Conservation (phyloP, 2,888 invertebrate genomes). For the Drosophila formosana region DNA sequence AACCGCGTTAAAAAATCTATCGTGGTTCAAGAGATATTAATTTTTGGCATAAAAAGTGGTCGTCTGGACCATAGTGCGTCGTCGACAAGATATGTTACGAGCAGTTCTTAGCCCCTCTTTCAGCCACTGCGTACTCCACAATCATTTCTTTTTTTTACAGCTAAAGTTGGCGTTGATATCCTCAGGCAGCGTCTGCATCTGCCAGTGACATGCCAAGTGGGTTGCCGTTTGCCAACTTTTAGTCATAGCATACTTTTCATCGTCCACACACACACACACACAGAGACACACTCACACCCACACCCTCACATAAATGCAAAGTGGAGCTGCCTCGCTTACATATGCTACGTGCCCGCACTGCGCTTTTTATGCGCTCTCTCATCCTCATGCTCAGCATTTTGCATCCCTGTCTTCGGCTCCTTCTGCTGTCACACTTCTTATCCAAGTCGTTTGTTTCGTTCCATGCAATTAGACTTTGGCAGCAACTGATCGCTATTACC, state of each 20-base stretch:
- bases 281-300: constrained; percentile 25
- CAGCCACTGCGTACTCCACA: constrained; percentile 46
- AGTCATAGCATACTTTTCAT: constrained; percentile 40
- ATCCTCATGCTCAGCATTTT: not conserved
- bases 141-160: constrained; percentile 38
- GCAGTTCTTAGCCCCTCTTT: constrained; percentile 36
- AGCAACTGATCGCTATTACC: constrained; percentile 69
- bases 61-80: too few relatives aligned
- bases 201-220: constrained; percentile 73
- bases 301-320: constrained; percentile 56
- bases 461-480: constrained; percentile 80
- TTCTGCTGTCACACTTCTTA: constrained; percentile 45
- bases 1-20: too few relatives aligned
- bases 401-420: not conserved
- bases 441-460: constrained; percentile 81
- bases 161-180: constrained; percentile 62
- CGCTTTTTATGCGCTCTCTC: constrained; percentile 44
- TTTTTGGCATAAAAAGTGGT: too few relatives aligned
- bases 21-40: too few relatives aligned
- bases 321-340: constrained; percentile 14
- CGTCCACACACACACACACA: constrained; percentile 20
- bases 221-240: constrained; percentile 52
- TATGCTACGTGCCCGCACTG: constrained; percentile 42
- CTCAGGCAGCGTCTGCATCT: constrained; percentile 50
- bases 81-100: constrained; percentile 64